Base-by-base conservation (phyloP, 2,797 vertebrate species). In the Gastrophryne carolinensis region DNA sequence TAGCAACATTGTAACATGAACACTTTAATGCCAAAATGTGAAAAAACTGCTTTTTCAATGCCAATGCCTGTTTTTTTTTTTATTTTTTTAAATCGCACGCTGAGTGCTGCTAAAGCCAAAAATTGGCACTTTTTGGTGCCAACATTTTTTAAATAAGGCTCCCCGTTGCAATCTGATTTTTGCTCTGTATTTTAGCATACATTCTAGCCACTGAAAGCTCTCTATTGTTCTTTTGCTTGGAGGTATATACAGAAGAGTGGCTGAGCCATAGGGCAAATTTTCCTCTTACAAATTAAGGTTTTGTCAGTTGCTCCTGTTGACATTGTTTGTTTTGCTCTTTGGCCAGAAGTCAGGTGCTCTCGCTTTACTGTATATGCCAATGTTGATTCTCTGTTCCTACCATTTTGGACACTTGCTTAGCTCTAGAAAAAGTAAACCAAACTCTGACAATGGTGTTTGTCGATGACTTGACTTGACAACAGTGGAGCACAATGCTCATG, bases 281-380 rank as follows among this genome's bases (percentile, higher is more conserved):
- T 1, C 30, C 73, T 27, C 32, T 60, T 60, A 75, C 73, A 60
- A 75, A 69, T 61, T 52, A 49, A 30, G 21, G 44, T 65, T 39
- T 53, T 60, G 56, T 69, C 44, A 53, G 41, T 52, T 29, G 54
- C 39, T 35, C 52, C 41, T 21, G 4, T 21, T 47, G 53, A 60
- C 54, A 69, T 54, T 75, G 47, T 75, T 75, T 75, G 53, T 29
- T 68, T 4, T 39, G 32, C 17, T 61, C 44, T 69, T 75, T 75
- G 73, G 73, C 73, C 32, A 24, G 23, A 3, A 53, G 44, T 75
- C 73, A 52, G 73, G 32, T 8, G 5, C 12, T 5, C 17, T 61
- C 73, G 10, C 23, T 44, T 27, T n/a, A 24, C 12, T 27, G 21
- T 64, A 53, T 21, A 21, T 68, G 63, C 63, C 53, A 75, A 52